Evolutionary conservation across 1,140 invertebrate species (phyloP).

Genomic region (Andrena cerasifolii): DNA sequence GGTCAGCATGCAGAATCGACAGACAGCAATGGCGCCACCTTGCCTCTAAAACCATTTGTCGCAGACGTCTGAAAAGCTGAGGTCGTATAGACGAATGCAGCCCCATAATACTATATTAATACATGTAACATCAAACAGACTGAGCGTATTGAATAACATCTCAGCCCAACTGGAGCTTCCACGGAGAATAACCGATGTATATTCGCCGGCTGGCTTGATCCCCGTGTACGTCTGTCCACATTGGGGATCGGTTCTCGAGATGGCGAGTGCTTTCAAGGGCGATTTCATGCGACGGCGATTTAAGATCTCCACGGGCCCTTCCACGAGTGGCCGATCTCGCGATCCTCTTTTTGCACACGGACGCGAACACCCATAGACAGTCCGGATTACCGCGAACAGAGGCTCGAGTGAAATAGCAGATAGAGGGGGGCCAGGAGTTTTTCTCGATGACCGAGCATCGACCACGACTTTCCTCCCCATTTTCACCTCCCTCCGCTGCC

Average conservation of each 20-base stretch:
- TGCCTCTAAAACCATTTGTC: no score
- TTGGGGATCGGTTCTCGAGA: conserved; percentile 33
- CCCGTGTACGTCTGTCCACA: conserved; percentile 24
- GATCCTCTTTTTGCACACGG: conserved; percentile 34
- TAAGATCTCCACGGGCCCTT: conserved; percentile 24
- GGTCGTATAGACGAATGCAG: no score
- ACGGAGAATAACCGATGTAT: conserved; percentile 27
- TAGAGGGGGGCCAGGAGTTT: conserved; percentile 9
- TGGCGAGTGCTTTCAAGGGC: conserved; percentile 38
- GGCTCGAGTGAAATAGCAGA: neutral
- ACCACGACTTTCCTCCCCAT: conserved; percentile 43
- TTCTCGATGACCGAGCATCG: conserved; percentile 55
- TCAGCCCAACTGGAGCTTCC: neutral
- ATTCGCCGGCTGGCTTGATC: conserved; percentile 20
- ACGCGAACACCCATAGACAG: conserved; percentile 40
- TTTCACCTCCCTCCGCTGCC: neutral
- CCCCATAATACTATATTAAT: neutral
- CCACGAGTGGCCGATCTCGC: conserved; percentile 4
- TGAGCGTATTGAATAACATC: conserved; percentile 25
- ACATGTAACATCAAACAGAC: neutral
- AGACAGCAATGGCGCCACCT: no score
- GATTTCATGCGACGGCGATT: conserved; percentile 47
- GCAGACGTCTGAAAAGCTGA: no score
- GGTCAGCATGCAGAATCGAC: no score
- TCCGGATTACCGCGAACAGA: conserved; percentile 42